phyloP scores from a whole-genome alignment of 2,888 invertebrate species.

The Myathropa florea region DNA sequence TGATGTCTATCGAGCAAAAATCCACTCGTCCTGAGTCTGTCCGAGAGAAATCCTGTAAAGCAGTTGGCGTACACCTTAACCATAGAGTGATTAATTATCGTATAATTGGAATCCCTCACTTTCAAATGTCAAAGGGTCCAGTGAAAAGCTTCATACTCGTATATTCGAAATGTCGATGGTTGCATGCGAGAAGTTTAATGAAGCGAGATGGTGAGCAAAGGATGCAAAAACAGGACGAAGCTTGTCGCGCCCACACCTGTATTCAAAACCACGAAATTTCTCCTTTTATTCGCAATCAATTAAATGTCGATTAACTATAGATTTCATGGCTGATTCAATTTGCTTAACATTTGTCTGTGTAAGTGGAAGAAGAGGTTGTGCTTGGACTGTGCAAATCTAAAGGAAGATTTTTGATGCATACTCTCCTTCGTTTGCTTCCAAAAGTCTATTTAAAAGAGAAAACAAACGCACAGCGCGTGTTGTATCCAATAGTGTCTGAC shows the following conservation, averaged over 20 bases:
- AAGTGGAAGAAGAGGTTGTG: neutral
- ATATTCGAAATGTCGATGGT: neutral
- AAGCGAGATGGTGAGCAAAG: slow-evolving; percentile 28
- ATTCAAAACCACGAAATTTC: slow-evolving; percentile 48
- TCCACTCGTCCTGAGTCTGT: slow-evolving; percentile 16
- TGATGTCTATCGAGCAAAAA: slow-evolving; percentile 29
- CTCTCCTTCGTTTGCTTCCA: neutral
- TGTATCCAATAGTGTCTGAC: neutral
- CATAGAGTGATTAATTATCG: slow-evolving; percentile 66
- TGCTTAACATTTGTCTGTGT: slow-evolving; percentile 58
- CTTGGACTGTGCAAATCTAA: neutral
- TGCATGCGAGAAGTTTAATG: slow-evolving; percentile 44
- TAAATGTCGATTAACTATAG: slow-evolving; percentile 65
- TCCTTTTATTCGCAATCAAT: slow-evolving; percentile 64
- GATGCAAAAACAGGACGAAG: slow-evolving; percentile 35
- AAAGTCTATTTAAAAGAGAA: neutral
- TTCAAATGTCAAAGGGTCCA: slow-evolving; percentile 47
- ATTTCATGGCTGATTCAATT: slow-evolving; percentile 64
- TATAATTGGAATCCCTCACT: slow-evolving; percentile 66
- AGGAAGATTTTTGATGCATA: neutral
- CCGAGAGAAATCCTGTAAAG: slow-evolving; percentile 16
- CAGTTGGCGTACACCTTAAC: slow-evolving; percentile 41
- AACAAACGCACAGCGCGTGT: slow-evolving; percentile 1
- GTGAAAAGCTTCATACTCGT: slow-evolving; percentile 3
- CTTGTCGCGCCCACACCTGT: slow-evolving; percentile 17